Evolutionary conservation across 2,888 invertebrate species (phyloP), one percentile per base, ranked within the genome.

Genomic region (Pollenia angustigena): DNA sequence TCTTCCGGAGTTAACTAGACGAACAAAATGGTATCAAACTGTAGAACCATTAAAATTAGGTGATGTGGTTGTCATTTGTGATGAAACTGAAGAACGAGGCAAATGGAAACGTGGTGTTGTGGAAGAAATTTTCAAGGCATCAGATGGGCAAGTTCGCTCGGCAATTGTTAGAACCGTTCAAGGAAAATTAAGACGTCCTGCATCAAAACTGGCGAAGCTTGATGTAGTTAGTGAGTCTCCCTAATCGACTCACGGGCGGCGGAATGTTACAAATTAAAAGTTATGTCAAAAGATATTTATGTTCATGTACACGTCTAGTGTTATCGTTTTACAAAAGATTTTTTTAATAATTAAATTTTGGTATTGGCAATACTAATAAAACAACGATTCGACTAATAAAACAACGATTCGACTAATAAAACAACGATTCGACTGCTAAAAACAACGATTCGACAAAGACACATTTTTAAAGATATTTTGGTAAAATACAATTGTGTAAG

Each of bases 191-290:
- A 84, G 87, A 40, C 85, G 89, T 16, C 88, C 89, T 2, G 85
- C 87, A 12, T 88, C 88, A 1, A 88, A 89, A 82, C 75, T 89
- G 71, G 89, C 88, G 88, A 90, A 91, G 14, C 66, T 85, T 0
- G 81, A 85, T 42, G 71, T 85, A 14, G 10, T n/a, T 46, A 32
- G 81, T 81, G 81, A 68, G 62, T 72, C 71, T 81, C 64, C 71
- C 71, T 50, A 64, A 40, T 81, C 72, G 72, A 72, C 64, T 54
- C 64, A 72, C 72, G 72, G 81, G 72, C 11, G 64, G 56, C 46
- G 72, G 66, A 48, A 74, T 66, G 66, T 66, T 66, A 18, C 10
- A 48, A 66, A 66, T 16, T 64, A 4, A 18, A 50, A 18, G 18
- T 18, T 18, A 18, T 18, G 18, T n/a, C n/a, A n/a, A n/a, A n/a